Conservation (phyloP, 2,113 vertebrate species). For the Sinocyclocheilus anshuiensis region DNA sequence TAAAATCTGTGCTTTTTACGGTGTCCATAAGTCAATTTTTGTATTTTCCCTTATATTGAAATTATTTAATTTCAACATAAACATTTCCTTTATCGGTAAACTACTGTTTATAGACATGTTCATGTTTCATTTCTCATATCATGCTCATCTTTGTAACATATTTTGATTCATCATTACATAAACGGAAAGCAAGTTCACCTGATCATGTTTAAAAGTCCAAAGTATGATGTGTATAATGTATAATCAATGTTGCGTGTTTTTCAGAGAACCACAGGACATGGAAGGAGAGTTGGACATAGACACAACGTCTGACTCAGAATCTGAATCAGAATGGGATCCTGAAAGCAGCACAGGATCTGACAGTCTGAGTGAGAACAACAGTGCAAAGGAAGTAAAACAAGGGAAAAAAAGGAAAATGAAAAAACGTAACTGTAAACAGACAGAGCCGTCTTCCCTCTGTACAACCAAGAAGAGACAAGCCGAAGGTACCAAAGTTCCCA, state of each 20-base stretch:
- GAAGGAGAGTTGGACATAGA: background rate
- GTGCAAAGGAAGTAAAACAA: accelerated
- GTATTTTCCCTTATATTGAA: background rate
- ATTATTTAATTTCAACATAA: background rate
- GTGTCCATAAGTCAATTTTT: background rate
- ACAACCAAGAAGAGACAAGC: background rate
- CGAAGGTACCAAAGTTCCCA: background rate
- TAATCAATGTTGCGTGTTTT: background rate
- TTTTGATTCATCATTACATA: background rate
- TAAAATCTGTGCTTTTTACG: background rate
- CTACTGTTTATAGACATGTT: background rate
- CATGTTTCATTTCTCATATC: background rate
- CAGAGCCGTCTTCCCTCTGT: background rate
- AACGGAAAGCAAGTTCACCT: background rate
- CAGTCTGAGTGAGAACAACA: background rate
- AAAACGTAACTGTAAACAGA: background rate
- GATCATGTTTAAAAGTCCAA: background rate
- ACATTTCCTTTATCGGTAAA: background rate
- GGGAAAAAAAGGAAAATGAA: background rate
- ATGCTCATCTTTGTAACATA: background rate
- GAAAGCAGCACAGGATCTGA: background rate
- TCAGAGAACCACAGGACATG: background rate
- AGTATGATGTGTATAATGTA: too few relatives aligned
- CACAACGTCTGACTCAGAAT: background rate
- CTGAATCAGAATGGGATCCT: background rate